phyloP scores from a whole-genome alignment of 2,113 vertebrate species.

The Zapornia atra region DNA sequence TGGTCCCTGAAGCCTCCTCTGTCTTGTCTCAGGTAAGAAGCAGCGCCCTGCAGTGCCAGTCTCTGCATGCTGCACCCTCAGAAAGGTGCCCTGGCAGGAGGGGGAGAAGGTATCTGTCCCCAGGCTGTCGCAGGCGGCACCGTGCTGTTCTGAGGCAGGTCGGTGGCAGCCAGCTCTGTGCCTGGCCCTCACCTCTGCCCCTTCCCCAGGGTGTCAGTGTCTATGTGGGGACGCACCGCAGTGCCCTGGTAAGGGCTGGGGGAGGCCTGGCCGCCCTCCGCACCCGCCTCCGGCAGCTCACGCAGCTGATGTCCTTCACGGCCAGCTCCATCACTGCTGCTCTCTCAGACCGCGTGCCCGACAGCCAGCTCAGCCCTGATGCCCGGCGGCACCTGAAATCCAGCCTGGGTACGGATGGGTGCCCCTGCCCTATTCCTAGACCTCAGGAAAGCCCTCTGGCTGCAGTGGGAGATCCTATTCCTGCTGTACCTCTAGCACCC shows the following conservation, averaged over 20 bases:
- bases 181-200: neutral
- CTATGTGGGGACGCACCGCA: conserved; percentile 87
- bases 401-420: conserved; percentile 83
- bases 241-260: conserved; percentile 74
- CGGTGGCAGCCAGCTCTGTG: neutral
- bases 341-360: conserved; percentile 83
- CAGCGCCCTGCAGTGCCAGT: neutral
- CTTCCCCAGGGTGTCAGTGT: conserved; percentile 74
- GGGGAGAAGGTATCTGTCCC: too few species aligned
- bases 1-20: conserved; percentile 82
- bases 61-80: accelerated
- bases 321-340: conserved; percentile 81
- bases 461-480: accelerated
- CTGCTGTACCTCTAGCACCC: neutral
- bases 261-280: conserved; percentile 68
- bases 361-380: conserved; percentile 79
- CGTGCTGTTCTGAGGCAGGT: accelerated
- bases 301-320: conserved; percentile 88
- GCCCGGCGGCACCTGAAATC: conserved; percentile 91
- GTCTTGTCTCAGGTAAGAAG: conserved; percentile 85
- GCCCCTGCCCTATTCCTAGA: neutral
- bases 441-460: neutral
- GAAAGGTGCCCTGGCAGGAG: accelerated
- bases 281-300: conserved; percentile 76
- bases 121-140: neutral